Conservation (phyloP, 2,113 vertebrate genomes). For the Coracopsis vasa region DNA sequence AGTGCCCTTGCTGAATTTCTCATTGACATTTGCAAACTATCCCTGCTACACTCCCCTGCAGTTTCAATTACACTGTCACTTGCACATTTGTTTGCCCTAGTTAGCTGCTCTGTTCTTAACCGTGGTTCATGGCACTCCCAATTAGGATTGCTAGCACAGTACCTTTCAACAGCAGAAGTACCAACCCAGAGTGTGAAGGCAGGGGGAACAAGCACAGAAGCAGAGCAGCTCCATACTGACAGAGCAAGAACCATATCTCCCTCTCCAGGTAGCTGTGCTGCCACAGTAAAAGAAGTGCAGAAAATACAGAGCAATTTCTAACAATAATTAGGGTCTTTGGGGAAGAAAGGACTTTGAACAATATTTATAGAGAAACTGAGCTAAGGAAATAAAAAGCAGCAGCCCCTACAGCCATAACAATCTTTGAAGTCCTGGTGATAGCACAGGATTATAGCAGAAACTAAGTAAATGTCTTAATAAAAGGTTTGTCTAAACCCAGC, state of each 20-base stretch:
- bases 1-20: neutral
- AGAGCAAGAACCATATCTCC: neutral
- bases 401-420: neutral
- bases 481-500: neutral
- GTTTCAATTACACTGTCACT: neutral
- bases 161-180: neutral
- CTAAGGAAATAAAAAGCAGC: neutral
- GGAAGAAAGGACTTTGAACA: neutral
- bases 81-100: neutral
- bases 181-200: neutral
- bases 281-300: neutral
- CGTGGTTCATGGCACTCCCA: neutral
- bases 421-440: neutral
- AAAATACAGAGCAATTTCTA: neutral
- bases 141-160: neutral
- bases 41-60: neutral
- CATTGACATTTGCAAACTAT: neutral
- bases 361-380: neutral
- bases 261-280: neutral
- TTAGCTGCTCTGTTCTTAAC: neutral
- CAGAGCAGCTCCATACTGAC: neutral
- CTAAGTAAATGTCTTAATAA: neutral
- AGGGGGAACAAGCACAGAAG: accelerated
- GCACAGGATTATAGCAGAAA: neutral
- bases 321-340: neutral